Conservation (phyloP, 1,140 invertebrate species). For the Chironomus tepperi region DNA sequence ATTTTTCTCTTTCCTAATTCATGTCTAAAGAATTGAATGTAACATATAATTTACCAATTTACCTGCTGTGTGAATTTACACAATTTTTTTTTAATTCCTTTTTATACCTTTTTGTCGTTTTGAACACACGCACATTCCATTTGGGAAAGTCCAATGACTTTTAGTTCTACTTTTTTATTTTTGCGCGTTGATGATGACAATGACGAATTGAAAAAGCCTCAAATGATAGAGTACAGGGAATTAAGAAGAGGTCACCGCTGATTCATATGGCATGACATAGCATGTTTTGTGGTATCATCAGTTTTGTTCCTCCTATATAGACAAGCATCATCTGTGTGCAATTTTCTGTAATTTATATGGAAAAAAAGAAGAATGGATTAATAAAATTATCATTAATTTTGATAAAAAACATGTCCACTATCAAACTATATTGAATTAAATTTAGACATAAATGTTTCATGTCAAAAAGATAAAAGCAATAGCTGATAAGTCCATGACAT, state of each 20-base stretch:
- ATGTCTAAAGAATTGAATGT: neutral
- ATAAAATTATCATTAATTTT: neutral
- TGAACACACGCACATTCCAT: conserved; percentile 20
- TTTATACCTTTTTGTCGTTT: neutral
- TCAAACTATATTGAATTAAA: too few relatives aligned
- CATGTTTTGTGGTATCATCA: neutral
- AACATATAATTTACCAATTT: conserved; percentile 20
- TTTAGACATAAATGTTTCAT: too few relatives aligned
- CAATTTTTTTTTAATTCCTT: neutral
- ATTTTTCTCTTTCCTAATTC: neutral
- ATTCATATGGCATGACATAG: neutral
- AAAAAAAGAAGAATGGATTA: neutral
- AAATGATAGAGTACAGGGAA: neutral
- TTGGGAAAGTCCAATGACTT: neutral
- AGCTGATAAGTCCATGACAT: too few relatives aligned
- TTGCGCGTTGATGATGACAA: neutral
- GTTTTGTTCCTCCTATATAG: too few relatives aligned
- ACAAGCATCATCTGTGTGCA: neutral
- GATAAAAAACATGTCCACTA: too few relatives aligned
- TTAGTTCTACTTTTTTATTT: neutral
- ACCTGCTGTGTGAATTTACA: conserved; percentile 14
- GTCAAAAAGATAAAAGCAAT: too few relatives aligned
- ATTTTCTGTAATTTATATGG: neutral
- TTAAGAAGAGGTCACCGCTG: neutral
- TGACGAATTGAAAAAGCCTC: neutral